Evolutionary conservation across 2,113 vertebrate genomes (phyloP).

Genomic region (Ceyx margarethae): DNA sequence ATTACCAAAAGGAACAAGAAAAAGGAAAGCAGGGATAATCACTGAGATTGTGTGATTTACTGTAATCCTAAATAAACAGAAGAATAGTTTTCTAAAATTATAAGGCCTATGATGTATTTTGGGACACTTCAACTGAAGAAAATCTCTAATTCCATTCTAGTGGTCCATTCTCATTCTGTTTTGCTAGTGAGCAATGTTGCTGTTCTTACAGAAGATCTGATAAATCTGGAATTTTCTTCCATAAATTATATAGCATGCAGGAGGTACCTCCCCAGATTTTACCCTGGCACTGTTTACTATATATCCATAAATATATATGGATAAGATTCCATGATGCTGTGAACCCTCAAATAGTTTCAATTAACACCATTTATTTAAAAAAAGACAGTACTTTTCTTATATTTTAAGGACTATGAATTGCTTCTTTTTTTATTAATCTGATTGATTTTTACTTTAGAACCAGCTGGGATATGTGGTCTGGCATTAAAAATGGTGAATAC

Average conservation of each 20-base stretch:
- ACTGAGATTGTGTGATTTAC: not conserved
- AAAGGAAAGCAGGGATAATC: not conserved
- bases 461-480: slow-evolving; percentile 77
- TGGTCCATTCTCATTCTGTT: not conserved
- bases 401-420: no score
- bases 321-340: no score
- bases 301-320: not conserved
- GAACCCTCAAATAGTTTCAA: no score
- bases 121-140: not conserved
- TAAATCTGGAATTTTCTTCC: not conserved
- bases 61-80: not conserved
- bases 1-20: not conserved
- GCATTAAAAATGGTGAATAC: slow-evolving; percentile 70
- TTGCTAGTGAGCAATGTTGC: not conserved
- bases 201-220: not conserved
- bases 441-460: slow-evolving; percentile 64
- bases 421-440: not conserved
- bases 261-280: not conserved
- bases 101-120: not conserved
- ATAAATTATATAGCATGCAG: not conserved
- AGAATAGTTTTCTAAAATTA: not conserved
- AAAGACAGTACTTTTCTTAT: no score
- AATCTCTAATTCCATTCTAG: not conserved
- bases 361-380: no score
- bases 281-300: not conserved